phyloP scores from a whole-genome alignment of 2,797 vertebrate species.

The Lagocephalus sceleratus region DNA sequence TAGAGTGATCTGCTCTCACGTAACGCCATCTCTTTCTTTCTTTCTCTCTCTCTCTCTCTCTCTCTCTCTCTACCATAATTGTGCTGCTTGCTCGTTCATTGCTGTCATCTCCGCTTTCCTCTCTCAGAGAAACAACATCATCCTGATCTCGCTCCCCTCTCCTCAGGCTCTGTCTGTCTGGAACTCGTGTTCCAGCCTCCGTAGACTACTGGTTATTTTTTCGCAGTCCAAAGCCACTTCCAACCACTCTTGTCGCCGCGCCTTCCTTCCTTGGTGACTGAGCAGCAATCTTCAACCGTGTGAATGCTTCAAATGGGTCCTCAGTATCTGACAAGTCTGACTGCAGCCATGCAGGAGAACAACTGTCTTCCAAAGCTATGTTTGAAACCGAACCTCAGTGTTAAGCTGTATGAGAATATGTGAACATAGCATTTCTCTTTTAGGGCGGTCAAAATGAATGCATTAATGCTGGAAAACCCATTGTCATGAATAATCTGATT shows the following conservation, averaged over 20 bases:
- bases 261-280: no score
- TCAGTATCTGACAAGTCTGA: neutral
- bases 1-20: conserved; percentile 26
- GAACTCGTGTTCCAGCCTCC: neutral
- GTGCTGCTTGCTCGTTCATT: conserved; percentile 15
- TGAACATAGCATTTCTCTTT: no score
- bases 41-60: neutral
- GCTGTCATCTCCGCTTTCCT: conserved; percentile 10
- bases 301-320: neutral
- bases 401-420: no score
- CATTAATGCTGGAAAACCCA: no score
- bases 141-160: neutral
- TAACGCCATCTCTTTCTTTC: conserved; percentile 11
- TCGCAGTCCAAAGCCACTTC: neutral
- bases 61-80: conserved; percentile 26
- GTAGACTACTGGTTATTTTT: conserved; percentile 1
- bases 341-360: no score
- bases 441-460: no score
- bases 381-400: no score
- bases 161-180: conserved; percentile 1
- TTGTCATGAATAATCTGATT: no score
- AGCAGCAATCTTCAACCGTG: neutral
- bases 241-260: neutral
- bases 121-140: conserved; percentile 2
- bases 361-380: no score